phyloP scores from a whole-genome alignment of 2,113 vertebrate genomes.

The Pelobates fuscus region DNA sequence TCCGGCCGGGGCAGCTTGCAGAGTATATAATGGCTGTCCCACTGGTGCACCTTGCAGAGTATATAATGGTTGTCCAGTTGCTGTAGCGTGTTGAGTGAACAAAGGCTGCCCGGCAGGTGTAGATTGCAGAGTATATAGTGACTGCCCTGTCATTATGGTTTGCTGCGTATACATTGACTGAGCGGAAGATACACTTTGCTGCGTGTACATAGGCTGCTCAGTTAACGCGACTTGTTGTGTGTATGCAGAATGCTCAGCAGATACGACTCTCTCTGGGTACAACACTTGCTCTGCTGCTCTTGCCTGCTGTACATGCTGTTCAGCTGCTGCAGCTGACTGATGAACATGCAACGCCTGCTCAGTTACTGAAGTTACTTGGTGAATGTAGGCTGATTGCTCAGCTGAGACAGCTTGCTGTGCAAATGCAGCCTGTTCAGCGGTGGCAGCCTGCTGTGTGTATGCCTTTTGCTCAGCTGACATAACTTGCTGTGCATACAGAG shows the following conservation, averaged over 20 bases:
- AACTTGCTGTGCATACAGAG: not conserved
- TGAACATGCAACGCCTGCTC: not conserved
- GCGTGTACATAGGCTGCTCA: not conserved
- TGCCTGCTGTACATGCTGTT: not conserved
- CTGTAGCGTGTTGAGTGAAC: not conserved
- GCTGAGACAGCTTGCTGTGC: not conserved
- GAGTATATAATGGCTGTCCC: not conserved
- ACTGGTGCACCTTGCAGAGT: not conserved
- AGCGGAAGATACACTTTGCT: not conserved
- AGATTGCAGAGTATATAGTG: too few relatives aligned
- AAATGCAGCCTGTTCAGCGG: slow-evolving; percentile 2
- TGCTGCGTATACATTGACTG: too few relatives aligned
- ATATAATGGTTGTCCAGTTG: not conserved
- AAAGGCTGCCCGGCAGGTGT: too few relatives aligned
- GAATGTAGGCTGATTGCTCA: too few relatives aligned
- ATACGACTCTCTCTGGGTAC: not conserved
- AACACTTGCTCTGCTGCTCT: not conserved
- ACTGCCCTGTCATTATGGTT: too few relatives aligned
- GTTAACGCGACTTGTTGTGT: not conserved
- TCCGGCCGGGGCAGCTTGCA: not conserved
- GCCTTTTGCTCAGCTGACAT: not conserved
- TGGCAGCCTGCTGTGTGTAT: slow-evolving; percentile 21
- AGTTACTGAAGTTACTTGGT: not conserved
- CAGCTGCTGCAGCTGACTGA: not conserved
- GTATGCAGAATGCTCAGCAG: not conserved